A percentile compares a stretch with the other conserved stretches of the same genome.
phyloP scores from a whole-genome alignment of 1,140 invertebrate species.

The Stegodyphus mimosarum region DNA sequence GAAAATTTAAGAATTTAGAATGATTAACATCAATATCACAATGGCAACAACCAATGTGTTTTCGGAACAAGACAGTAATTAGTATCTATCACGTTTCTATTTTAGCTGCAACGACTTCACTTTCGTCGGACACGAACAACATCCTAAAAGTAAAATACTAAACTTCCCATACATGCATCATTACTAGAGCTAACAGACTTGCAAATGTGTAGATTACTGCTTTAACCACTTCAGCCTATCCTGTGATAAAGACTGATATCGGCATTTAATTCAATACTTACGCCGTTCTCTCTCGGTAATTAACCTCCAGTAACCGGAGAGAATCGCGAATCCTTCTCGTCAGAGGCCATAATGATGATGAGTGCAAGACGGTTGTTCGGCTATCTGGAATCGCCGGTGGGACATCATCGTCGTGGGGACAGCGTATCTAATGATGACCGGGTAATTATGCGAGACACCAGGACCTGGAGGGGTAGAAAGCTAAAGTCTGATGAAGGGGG shows the following conservation, averaged over 20 bases:
- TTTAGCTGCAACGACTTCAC: too few relatives aligned
- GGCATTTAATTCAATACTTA: constrained; percentile 45
- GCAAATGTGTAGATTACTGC: too few relatives aligned
- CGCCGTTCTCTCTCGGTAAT: constrained; percentile 18
- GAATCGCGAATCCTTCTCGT: constrained; percentile 10
- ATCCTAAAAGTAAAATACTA: too few relatives aligned
- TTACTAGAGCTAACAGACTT: too few relatives aligned
- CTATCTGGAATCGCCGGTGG: neutral
- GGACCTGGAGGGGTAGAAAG: neutral
- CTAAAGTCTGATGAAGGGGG: too few relatives aligned
- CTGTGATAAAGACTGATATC: constrained; percentile 28
- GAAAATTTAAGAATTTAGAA: too few relatives aligned
- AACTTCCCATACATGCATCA: too few relatives aligned
- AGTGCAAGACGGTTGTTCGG: constrained; percentile 14
- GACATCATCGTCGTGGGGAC: neutral
- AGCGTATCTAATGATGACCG: constrained; percentile 19
- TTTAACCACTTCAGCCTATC: neutral
- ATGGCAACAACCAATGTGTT: too few relatives aligned
- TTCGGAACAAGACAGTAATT: too few relatives aligned
- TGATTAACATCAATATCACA: too few relatives aligned
- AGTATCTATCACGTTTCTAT: too few relatives aligned
- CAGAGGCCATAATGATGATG: constrained; percentile 25
- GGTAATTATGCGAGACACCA: constrained; percentile 32
- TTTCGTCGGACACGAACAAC: too few relatives aligned
- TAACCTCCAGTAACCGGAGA: constrained; percentile 5